A percentile compares a stretch with the other conserved stretches of the same genome.
These are phyloP conservation scores for Dione vanillae DNA, from an alignment of 2,888 invertebrate genomes.

Conservation along the genomic window DNA sequence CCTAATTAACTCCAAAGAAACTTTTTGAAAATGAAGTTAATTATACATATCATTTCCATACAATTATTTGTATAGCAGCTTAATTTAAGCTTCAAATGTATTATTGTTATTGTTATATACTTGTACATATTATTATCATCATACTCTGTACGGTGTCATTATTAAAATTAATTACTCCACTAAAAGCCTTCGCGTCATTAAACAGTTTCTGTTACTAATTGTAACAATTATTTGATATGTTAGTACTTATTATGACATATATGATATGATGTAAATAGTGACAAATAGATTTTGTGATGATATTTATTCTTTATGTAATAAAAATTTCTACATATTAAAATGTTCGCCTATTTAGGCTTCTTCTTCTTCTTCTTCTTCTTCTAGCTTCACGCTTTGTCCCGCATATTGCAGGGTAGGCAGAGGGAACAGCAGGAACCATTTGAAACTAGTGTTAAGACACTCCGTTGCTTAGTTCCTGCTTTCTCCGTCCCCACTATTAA, in stretches of 20 bases:
- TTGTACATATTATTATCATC: background rate
- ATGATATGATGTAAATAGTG: no score
- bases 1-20: background rate
- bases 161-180: conserved; percentile 5
- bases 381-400: background rate
- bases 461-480: no score
- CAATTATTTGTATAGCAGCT: background rate
- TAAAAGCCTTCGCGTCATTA: conserved; percentile 4
- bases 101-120: background rate
- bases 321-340: no score
- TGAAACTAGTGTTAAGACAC: no score
- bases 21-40: background rate
- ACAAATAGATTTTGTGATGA: no score
- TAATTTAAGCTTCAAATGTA: background rate
- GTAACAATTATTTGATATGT: background rate
- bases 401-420: no score
- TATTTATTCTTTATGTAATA: no score
- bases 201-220: conserved; percentile 2
- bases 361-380: no score
- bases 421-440: no score
- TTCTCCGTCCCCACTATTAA: no score
- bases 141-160: background rate
- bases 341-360: no score
- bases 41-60: background rate
- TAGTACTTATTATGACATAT: no score